A percentile compares a stretch with the other conserved stretches of the same genome.
Evolutionary conservation across 23 tunicate species (phyloP).

Genomic region (Ciona savignyi): DNA sequence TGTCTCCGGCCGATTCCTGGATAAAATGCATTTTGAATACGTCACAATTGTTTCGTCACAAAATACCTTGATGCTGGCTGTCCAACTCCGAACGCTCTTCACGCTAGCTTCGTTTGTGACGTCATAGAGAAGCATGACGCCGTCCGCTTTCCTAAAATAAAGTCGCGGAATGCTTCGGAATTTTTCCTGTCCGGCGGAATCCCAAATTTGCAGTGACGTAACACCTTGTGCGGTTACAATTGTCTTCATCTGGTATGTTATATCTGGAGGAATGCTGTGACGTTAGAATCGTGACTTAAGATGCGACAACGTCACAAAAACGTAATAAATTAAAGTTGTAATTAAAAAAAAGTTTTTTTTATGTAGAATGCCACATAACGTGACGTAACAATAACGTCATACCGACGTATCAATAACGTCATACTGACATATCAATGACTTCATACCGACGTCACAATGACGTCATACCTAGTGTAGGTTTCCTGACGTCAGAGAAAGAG

Average conservation of each 20-base stretch:
- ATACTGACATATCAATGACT: no score
- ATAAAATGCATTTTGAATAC: background rate
- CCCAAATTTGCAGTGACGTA: slow-evolving; percentile 50
- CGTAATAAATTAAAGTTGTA: no score
- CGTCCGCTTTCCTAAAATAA: slow-evolving; percentile 38
- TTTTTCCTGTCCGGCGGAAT: slow-evolving; percentile 55
- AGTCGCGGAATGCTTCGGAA: slow-evolving; percentile 19
- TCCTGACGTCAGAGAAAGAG: slow-evolving; percentile 11
- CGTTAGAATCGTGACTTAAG: background rate
- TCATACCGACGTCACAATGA: no score
- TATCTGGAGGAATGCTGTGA: background rate
- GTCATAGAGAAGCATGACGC: slow-evolving; percentile 27
- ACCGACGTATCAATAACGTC: no score
- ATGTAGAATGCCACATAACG: background rate
- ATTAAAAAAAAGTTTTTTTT: no score
- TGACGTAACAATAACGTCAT: no score
- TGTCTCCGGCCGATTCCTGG: background rate
- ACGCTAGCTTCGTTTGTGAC: slow-evolving; percentile 21
- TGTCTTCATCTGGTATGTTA: slow-evolving; percentile 11
- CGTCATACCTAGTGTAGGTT: slow-evolving; percentile 31
- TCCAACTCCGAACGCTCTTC: slow-evolving; percentile 15
- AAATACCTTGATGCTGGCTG: slow-evolving; percentile 8
- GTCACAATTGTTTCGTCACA: no score
- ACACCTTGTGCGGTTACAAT: background rate
- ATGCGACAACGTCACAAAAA: no score